Base-by-base conservation (phyloP, 1,140 invertebrate species). In the Pectinophora gossypiella region DNA sequence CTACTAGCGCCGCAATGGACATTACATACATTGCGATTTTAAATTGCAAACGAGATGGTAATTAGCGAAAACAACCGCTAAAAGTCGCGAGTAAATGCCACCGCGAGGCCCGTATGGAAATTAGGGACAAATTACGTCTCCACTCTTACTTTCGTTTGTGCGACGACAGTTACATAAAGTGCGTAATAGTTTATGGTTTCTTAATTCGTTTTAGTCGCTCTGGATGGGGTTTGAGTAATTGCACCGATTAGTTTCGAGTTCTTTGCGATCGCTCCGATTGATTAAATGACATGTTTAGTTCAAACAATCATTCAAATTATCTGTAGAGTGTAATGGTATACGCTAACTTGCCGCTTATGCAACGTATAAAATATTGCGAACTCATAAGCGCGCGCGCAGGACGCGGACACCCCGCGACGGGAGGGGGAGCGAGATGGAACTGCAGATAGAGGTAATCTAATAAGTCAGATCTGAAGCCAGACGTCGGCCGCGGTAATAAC, bases 11-110 rank as follows among this genome's bases (percentile, higher is more conserved):
- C 46, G 59, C 60, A 55, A 36, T 47, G 43, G 47, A 64, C 63
- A 40, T n/a, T 40, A 40, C 36, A 15, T 61, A 67, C 64, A 74
- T 59, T 7, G 57, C 60, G 61, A 67, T 78, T 83, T 81, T 83
- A 83, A 86, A 86, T 86, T 86, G 77, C 79, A 84, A 86, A 86
- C 80, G 70, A 84, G 74, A 84, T 86, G 79, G 79, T 86, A 86
- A 84, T 86, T 86, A 86, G 83, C 62, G 76, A 81, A 77, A 84
- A 84, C 79, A 81, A 68, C 68, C 51, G 65, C 72, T 77, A 76
- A 79, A 76, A 86, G 65, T 67, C 50, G 63, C 67, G 52, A 65
- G 51, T 76, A 85, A 85, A 85, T 78, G 76, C 68, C 77, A 84
- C 68, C 54, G 60, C 65, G 53, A 64, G 63, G 70, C 73, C 67